phyloP scores from a whole-genome alignment of 2,888 invertebrate species.

The Ophion ellenae region DNA sequence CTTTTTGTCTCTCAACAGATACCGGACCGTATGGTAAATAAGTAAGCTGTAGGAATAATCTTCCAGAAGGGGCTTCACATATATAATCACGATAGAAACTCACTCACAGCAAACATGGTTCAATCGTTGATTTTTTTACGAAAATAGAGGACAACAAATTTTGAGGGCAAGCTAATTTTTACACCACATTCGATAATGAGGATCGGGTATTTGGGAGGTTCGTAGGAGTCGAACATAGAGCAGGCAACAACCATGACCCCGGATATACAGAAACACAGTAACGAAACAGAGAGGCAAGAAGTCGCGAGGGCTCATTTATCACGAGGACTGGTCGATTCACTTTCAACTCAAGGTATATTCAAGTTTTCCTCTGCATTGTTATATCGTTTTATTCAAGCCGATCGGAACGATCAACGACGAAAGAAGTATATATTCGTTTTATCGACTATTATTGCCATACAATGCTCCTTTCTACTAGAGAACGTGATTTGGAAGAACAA shows the following conservation, averaged over 20 bases:
- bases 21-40: background rate
- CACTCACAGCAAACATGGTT: background rate
- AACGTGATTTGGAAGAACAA: too few species aligned
- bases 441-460: background rate
- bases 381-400: background rate
- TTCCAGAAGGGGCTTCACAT: background rate
- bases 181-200: slow-evolving; percentile 45
- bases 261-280: slow-evolving; percentile 51
- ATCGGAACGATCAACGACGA: background rate
- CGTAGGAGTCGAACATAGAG: slow-evolving; percentile 43
- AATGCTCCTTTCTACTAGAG: too few species aligned
- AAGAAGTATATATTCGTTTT: background rate
- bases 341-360: too few species aligned
- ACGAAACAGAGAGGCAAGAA: slow-evolving; percentile 44
- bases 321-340: background rate
- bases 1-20: background rate
- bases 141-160: background rate
- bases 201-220: slow-evolving; percentile 6
- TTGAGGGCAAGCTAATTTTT: slow-evolving; percentile 42
- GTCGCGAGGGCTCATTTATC: background rate
- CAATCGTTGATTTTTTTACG: background rate
- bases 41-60: background rate
- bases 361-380: background rate
- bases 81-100: background rate
- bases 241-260: slow-evolving; percentile 68